These are phyloP conservation scores for Drosophila percnosoma DNA, from an alignment of 2,888 invertebrate species.

Conservation along the genomic window DNA sequence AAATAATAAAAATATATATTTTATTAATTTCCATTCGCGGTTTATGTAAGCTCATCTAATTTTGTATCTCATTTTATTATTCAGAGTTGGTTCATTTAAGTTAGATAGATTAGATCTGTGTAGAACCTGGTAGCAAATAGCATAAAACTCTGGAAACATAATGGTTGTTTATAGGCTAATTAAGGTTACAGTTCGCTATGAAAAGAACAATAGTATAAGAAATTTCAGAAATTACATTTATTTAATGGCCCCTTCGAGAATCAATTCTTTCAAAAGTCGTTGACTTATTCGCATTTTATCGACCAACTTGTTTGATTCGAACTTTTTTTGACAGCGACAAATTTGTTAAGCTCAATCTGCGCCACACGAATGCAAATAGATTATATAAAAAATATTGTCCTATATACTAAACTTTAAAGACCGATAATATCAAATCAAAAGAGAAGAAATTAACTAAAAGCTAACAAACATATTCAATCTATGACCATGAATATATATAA, in stretches of 20 bases:
- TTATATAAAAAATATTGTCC: slow-evolving; percentile 23
- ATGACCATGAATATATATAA: slow-evolving; percentile 17
- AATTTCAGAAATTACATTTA: slow-evolving; percentile 1
- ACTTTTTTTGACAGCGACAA: neutral
- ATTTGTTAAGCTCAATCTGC: slow-evolving; percentile 38
- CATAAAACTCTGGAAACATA: slow-evolving; percentile 31
- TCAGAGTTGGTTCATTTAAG: neutral
- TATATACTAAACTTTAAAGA: slow-evolving; percentile 27
- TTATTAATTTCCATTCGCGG: neutral
- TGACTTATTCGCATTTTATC: slow-evolving; percentile 3
- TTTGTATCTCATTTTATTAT: neutral
- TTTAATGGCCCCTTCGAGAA: neutral
- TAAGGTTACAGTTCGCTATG: slow-evolving; percentile 64
- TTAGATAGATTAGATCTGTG: slow-evolving; percentile 8
- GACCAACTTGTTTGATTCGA: neutral
- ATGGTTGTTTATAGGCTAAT: slow-evolving; percentile 62
- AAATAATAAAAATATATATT: neutral
- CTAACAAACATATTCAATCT: slow-evolving; percentile 15
- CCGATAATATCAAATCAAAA: slow-evolving; percentile 36
- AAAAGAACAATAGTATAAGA: slow-evolving; percentile 29
- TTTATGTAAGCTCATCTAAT: slow-evolving; percentile 1
- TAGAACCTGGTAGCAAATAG: slow-evolving; percentile 27
- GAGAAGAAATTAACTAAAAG: slow-evolving; percentile 19
- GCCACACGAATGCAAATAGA: slow-evolving; percentile 10
- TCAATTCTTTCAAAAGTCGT: neutral